Conservation (phyloP, 1,140 invertebrate genomes). For the Nylanderia fulva region DNA sequence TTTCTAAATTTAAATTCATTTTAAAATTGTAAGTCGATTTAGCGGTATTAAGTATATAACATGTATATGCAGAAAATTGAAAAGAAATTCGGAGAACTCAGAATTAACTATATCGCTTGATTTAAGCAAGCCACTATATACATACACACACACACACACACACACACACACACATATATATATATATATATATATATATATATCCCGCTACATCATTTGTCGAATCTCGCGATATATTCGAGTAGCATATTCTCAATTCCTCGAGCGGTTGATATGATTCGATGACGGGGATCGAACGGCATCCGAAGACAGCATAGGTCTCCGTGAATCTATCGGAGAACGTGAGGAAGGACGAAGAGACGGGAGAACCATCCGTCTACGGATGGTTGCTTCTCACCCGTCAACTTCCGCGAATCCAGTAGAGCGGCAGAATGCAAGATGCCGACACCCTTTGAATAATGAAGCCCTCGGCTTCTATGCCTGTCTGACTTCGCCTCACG, state of each 20-base stretch:
- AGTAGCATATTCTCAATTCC: conserved; percentile 41
- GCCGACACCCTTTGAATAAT: conserved; percentile 85
- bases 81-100: not conserved
- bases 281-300: conserved; percentile 52
- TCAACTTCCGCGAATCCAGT: conserved; percentile 80
- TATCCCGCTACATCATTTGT: not conserved
- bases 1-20: conserved; percentile 19
- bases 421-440: conserved; percentile 82
- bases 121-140: not conserved
- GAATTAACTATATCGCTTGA: conserved; percentile 10
- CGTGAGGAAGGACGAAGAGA: conserved; percentile 32
- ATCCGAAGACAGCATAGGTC: conserved; percentile 44
- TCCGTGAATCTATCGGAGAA: conserved; percentile 59
- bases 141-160: too few species aligned
- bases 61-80: not conserved
- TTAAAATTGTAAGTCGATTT: too few species aligned
- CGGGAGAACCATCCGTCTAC: conserved; percentile 65
- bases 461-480: conserved; percentile 79
- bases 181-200: too few species aligned
- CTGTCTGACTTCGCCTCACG: conserved; percentile 76
- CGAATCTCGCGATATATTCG: conserved; percentile 14
- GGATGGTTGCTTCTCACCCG: conserved; percentile 78
- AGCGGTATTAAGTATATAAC: not conserved
- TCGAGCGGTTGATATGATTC: conserved; percentile 58
- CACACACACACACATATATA: too few species aligned